Percentiles rank a stretch among this genome's conserved stretches.
phyloP scores from a whole-genome alignment of 2,888 invertebrate species.

The Leucozona laternaria region DNA sequence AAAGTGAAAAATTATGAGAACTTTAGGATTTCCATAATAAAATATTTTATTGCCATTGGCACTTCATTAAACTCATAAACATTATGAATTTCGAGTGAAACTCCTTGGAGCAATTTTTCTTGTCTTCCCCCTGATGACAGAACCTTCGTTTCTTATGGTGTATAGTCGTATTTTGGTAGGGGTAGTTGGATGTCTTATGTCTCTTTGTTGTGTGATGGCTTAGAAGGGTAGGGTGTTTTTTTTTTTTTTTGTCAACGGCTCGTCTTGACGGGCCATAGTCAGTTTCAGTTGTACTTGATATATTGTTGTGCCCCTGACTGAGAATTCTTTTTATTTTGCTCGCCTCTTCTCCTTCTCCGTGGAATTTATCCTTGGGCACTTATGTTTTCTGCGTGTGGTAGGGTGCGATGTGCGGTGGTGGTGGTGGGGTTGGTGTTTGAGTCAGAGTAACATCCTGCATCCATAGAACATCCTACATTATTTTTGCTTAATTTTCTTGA shows the following conservation, averaged over 20 bases:
- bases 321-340: conserved; percentile 10
- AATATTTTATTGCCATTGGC: conserved; percentile 81
- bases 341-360: background rate
- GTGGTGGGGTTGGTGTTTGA: background rate
- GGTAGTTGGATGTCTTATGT: background rate
- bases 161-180: background rate
- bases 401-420: background rate
- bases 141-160: background rate
- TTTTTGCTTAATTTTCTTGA: conserved; percentile 74
- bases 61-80: conserved; percentile 83
- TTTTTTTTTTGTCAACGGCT: conserved; percentile 65
- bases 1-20: conserved; percentile 82
- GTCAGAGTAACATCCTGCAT: conserved; percentile 53
- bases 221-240: conserved; percentile 37
- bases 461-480: conserved; percentile 61
- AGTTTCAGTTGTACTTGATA: conserved; percentile 60
- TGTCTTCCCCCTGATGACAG: conserved; percentile 30
- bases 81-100: conserved; percentile 80
- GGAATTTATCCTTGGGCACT: conserved; percentile 37
- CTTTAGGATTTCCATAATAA: conserved; percentile 78
- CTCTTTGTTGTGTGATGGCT: background rate
- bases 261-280: conserved; percentile 57
- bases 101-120: conserved; percentile 62
- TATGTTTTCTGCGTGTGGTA: conserved; percentile 24
- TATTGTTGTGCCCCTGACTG: conserved; percentile 52